These are phyloP conservation scores for Zele albiditarsus DNA, from an alignment of 2,888 invertebrate species.

Conservation along the genomic window DNA sequence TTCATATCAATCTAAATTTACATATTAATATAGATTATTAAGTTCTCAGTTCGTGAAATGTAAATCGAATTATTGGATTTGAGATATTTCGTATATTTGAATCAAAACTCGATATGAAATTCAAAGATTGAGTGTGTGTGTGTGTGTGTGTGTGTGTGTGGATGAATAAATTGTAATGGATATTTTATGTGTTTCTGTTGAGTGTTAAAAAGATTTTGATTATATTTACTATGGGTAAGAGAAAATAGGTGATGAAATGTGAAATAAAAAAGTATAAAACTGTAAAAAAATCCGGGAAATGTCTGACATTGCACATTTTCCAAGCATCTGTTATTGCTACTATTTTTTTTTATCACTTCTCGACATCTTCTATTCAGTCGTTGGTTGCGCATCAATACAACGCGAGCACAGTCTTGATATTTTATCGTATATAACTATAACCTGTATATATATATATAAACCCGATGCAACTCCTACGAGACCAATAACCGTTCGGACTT, in stretches of 20 bases:
- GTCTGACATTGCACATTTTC: conserved; percentile 30
- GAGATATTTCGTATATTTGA: too few relatives aligned
- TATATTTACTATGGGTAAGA: not conserved
- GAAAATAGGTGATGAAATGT: not conserved
- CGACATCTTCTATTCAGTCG: conserved; percentile 24
- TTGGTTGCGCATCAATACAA: conserved; percentile 12
- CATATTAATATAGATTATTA: too few relatives aligned
- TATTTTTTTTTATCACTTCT: conserved; percentile 25
- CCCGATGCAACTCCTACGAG: conserved; percentile 42
- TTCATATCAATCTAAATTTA: too few relatives aligned
- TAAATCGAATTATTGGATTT: too few relatives aligned
- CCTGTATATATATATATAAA: not conserved
- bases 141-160: too few relatives aligned
- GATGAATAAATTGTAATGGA: too few relatives aligned
- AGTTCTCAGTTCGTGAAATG: too few relatives aligned
- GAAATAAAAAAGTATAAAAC: not conserved
- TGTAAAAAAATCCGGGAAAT: conserved; percentile 9
- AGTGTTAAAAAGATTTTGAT: not conserved
- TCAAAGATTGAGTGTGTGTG: too few relatives aligned
- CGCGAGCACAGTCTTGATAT: conserved; percentile 37
- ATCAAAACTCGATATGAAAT: too few relatives aligned
- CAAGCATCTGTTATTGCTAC: conserved; percentile 4
- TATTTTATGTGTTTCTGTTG: not conserved
- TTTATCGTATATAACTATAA: conserved; percentile 41
- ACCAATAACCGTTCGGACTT: conserved; percentile 48